These are phyloP conservation scores for Schizaphis graminum DNA, from an alignment of 2,888 invertebrate genomes.

Conservation along the genomic window DNA sequence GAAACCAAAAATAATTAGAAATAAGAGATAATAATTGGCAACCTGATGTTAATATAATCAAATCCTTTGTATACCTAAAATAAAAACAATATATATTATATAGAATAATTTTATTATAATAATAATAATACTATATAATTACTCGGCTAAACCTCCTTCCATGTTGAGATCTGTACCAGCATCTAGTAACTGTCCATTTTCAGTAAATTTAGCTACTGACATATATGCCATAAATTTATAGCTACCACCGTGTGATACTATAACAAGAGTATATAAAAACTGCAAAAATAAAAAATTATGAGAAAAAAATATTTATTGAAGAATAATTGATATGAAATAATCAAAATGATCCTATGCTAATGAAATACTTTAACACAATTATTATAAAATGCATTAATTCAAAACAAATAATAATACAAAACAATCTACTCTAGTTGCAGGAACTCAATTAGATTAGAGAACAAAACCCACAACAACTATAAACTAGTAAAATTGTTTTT, in stretches of 20 bases:
- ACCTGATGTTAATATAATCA: conserved; percentile 88
- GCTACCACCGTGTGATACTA: conserved; percentile 73
- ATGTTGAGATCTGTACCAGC: conserved; percentile 96
- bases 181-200: conserved; percentile 84
- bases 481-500: too few relatives aligned
- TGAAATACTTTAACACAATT: background rate
- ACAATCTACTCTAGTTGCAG: background rate
- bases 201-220: conserved; percentile 80
- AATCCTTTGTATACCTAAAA: conserved; percentile 91
- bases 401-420: background rate
- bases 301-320: background rate
- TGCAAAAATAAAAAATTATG: conserved; percentile 70
- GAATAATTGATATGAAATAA: background rate
- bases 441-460: background rate
- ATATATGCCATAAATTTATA: conserved; percentile 86
- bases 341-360: background rate
- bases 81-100: background rate
- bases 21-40: conserved; percentile 83
- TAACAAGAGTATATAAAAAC: conserved; percentile 73
- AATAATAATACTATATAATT: conserved; percentile 71
- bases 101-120: background rate
- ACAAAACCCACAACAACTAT: too few relatives aligned
- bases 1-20: conserved; percentile 92
- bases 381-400: background rate
- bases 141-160: conserved; percentile 98